Evolutionary conservation across 2,113 vertebrate genomes (phyloP), one percentile per base, ranked within the genome.

Genomic region (Tragelaphus imberbis): DNA sequence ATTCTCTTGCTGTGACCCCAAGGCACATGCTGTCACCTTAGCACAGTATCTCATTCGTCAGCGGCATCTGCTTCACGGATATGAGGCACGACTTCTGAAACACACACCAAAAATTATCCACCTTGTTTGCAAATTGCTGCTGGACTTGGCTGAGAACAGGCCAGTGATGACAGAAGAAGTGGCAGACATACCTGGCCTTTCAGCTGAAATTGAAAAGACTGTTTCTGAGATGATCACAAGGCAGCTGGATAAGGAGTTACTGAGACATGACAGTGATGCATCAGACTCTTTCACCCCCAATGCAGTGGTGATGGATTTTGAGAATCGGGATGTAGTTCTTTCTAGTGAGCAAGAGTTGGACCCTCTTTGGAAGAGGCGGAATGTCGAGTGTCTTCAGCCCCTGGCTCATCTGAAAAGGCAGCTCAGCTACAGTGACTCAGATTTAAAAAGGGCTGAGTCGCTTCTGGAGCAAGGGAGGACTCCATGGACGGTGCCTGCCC

Each of bases 21-120:
- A 98, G 98, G 99, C 98, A 0, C 99, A 99, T 5, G 96, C 99
- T 0, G 99, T 99, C 93, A 99, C 99, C 2, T 97, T 99, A 97
- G 98, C 99, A 0, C 99, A 99, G 96, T 99, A 99, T 99, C 98
- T 99, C 55, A 99, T 99, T 58, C 99, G 99, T 33, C 99, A 99
- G 99, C 99, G 99, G 84, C 99, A 99, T 94, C 99, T 99, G 96
- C 99, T 99, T 59, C 99, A 99, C 0, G 99, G 99, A 65, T 99
- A 99, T 1, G 99, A 99, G 98, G 99, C 99, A 0, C 99, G 99
- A 53, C 99, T 99, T 97, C 99, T 99, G 98, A 99, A 99, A 97
- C 98, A 99, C 0, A 99, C 99, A 98, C 99, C 99, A 97, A 99
- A 99, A 97, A 99, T 99, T 15, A 85, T 99, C 58, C 99, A 99